Evolutionary conservation across 1,140 invertebrate species (phyloP), one percentile per base, ranked within the genome.

Genomic region (Diachasma alloeum): DNA sequence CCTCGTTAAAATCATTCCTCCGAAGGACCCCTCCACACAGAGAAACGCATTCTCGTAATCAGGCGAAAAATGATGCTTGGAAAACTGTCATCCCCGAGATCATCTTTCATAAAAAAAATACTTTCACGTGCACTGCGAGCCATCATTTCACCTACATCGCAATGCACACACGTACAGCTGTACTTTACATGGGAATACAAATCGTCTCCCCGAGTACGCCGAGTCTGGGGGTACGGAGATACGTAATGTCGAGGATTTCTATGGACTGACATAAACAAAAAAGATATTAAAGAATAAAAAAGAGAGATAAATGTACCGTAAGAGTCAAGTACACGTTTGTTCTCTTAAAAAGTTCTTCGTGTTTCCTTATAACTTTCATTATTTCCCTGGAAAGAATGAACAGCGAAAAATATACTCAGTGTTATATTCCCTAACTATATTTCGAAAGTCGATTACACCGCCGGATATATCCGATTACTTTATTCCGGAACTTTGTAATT

Each of bases 1-100:
- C 66, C 74, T 76, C 74, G 74, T 76, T 76, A 76, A 59, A 76
- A 76, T 76, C 74, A 36, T 76, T 71, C 39, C 68, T 48, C 46
- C 68, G 0, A 42, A 31, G 44, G 39, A 73, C 26, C 36, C 72
- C 48, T 19, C 6, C 31, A 31, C 31, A 31, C 48, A 53, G 15
- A 42, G 37, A 63, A 46, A 66, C 44, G 17, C 44, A 5, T 74
- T 63, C 17, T 17, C 56, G 59, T 74, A 39, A 63, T 39, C 36
- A 24, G 39, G 67, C 39, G 63, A 22, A 75, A 67, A 74, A 48
- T 44, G 22, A 63, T n/a, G 56, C n/a, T 59, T 39, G n/a, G 56
- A 59, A 73, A 46, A 56, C 46, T 72, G 42, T 46, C 13, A 53
- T n/a, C 15, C n/a, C 6, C 19, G 19, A 63, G 24, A 56, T 63